These are phyloP conservation scores for Mastomys natalensis DNA, from an alignment of 2,113 vertebrate species.

Conservation along the genomic window DNA sequence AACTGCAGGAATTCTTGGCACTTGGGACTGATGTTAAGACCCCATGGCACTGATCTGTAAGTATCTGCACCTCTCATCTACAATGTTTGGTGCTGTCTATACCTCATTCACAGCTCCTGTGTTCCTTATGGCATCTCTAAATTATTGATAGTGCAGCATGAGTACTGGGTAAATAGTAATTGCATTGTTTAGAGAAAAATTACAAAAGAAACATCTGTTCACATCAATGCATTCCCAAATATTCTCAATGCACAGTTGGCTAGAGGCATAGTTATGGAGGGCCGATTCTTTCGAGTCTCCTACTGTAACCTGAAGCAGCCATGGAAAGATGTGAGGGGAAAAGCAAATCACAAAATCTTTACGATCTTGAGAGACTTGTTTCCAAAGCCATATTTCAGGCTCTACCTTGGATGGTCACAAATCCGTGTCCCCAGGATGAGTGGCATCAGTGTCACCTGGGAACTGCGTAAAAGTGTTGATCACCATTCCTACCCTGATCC, in stretches of 20 bases:
- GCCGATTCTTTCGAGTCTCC: background rate
- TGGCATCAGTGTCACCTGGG: background rate
- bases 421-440: background rate
- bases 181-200: background rate
- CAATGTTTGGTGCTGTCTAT: background rate
- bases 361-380: background rate
- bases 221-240: background rate
- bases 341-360: background rate
- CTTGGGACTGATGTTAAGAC: background rate
- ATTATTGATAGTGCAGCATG: background rate
- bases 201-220: background rate
- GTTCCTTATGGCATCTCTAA: background rate
- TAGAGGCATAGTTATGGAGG: background rate
- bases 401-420: slow-evolving; percentile 2
- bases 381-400: background rate
- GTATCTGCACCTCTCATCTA: background rate
- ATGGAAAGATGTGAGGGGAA: background rate
- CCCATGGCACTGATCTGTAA: background rate
- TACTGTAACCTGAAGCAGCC: background rate
- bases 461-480: background rate
- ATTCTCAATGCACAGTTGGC: background rate
- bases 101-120: background rate
- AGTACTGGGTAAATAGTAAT: background rate
- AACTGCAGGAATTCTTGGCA: background rate
- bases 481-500: background rate